A percentile compares a stretch with the other conserved stretches of the same genome.
These are phyloP conservation scores for Therioaphis trifolii DNA, from an alignment of 2,888 invertebrate genomes.

Conservation along the genomic window DNA sequence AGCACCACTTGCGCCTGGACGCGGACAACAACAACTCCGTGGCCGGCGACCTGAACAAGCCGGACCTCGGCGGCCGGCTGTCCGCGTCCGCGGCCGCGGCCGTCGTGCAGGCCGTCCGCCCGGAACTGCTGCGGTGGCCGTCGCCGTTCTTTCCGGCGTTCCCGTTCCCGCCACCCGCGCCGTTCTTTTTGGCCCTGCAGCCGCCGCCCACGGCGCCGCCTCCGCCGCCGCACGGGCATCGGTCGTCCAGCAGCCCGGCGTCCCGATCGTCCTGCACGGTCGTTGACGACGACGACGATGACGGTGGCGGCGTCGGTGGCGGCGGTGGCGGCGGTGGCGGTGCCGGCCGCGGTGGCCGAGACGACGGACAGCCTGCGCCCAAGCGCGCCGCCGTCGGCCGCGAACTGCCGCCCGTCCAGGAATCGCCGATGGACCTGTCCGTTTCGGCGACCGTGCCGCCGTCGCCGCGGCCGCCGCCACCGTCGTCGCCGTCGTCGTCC, in stretches of 20 bases:
- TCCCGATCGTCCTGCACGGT: slow-evolving; percentile 23
- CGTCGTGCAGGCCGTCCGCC: slow-evolving; percentile 41
- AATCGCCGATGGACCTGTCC: slow-evolving; percentile 63
- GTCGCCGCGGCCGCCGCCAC: not conserved
- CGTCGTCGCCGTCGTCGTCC: not conserved
- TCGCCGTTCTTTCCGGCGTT: slow-evolving; percentile 62
- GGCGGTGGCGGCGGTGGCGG: slow-evolving; percentile 10
- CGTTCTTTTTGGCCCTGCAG: slow-evolving; percentile 60
- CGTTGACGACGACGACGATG: slow-evolving; percentile 35
- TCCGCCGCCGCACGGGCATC: slow-evolving; percentile 2
- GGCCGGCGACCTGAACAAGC: slow-evolving; percentile 42
- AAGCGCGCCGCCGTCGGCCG: not conserved
- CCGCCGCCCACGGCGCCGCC: slow-evolving; percentile 24
- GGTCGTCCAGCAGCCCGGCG: slow-evolving; percentile 32
- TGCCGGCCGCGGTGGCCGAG: slow-evolving; percentile 14
- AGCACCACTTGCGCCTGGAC: slow-evolving; percentile 48
- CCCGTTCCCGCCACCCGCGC: slow-evolving; percentile 60
- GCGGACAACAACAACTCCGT: slow-evolving; percentile 49
- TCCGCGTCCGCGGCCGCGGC: slow-evolving; percentile 47
- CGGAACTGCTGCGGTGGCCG: slow-evolving; percentile 48
- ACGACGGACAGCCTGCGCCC: not conserved
- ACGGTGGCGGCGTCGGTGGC: not conserved
- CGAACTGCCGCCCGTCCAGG: slow-evolving; percentile 62
- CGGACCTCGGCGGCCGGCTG: slow-evolving; percentile 8
- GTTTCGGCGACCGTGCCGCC: not conserved